phyloP scores from a whole-genome alignment of 2,797 vertebrate species.

The Pseudopleuronectes americanus region DNA sequence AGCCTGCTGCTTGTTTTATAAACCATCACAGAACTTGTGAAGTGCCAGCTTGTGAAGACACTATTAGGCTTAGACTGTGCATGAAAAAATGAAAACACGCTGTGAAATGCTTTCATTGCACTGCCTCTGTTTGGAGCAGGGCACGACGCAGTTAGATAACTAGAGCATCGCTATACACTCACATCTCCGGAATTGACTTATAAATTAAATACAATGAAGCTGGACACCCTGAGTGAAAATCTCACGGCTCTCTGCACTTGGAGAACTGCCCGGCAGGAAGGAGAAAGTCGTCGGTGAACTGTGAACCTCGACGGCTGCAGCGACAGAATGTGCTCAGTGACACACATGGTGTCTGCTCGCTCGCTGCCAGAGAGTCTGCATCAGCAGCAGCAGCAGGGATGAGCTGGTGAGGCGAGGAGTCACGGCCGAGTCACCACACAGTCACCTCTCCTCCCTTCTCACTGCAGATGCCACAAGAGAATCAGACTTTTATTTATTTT shows the following conservation, averaged over 20 bases:
- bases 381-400: neutral
- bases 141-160: neutral
- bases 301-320: constrained; percentile 33
- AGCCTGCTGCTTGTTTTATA: constrained; percentile 52
- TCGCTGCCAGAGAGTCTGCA: constrained; percentile 25
- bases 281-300: constrained; percentile 21
- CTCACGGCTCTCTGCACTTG: neutral
- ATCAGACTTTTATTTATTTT: constrained; percentile 2
- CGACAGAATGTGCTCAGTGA: constrained; percentile 32
- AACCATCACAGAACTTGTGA: constrained; percentile 35
- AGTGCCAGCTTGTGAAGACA: constrained; percentile 24
- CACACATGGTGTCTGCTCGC: neutral
- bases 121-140: constrained; percentile 9
- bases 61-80: constrained; percentile 36
- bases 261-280: neutral
- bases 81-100: constrained; percentile 5
- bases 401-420: constrained; percentile 37
- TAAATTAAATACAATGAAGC: neutral
- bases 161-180: neutral
- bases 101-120: constrained; percentile 17
- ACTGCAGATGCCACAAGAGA: constrained; percentile 48
- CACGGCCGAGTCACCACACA: constrained; percentile 44
- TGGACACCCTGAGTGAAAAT: neutral
- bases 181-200: neutral
- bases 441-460: constrained; percentile 45